Evolutionary conservation across 2,888 invertebrate genomes (phyloP).

Genomic region (Tipula lateralis): DNA sequence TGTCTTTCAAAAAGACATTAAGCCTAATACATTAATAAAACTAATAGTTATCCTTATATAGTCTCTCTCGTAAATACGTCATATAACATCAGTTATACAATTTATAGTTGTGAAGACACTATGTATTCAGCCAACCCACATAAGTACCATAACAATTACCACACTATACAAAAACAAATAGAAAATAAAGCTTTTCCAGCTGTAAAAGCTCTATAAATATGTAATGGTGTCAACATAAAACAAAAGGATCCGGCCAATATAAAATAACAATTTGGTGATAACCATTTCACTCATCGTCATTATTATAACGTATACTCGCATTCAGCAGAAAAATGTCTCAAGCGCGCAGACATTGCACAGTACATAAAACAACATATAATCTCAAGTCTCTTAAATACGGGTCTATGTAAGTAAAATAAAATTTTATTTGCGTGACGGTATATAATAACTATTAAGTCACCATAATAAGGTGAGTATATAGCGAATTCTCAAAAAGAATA

Average conservation of each 20-base stretch:
- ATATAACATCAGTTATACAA: neutral
- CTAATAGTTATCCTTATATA: too few species aligned
- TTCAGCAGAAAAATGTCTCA: neutral
- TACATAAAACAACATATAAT: neutral
- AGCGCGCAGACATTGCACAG: neutral
- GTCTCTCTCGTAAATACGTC: neutral
- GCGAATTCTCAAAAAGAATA: neutral
- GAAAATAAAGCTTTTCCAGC: neutral
- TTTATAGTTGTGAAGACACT: neutral
- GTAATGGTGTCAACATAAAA: neutral
- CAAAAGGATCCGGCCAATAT: neutral
- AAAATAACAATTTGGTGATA: neutral
- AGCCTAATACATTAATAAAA: neutral
- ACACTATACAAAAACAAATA: neutral
- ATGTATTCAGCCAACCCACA: neutral
- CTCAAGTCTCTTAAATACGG: neutral
- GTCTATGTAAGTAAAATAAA: neutral
- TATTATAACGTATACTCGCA: neutral
- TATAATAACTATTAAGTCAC: neutral
- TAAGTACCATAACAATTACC: neutral
- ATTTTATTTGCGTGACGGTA: neutral
- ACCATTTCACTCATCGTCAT: neutral
- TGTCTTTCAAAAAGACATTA: neutral
- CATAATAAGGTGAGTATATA: neutral
- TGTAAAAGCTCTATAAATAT: neutral